Percentiles rank a stretch among this genome's conserved stretches.
Conservation (phyloP, 37 sponge, comb jelly and placozoan genomes). For the Oopsacas minuta region DNA sequence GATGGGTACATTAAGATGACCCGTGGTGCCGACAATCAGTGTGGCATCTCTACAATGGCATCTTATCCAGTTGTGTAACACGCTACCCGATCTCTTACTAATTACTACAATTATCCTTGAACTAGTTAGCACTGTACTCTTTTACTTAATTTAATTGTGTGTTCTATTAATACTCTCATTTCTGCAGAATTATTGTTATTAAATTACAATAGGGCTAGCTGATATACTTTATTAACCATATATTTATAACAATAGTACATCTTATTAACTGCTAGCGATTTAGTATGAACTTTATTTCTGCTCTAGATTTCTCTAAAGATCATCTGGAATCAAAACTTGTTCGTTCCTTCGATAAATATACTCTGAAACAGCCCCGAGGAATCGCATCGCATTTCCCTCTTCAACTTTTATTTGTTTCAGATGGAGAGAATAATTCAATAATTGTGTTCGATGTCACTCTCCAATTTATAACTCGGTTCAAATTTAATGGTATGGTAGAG, state of each 20-base stretch:
- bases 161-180: no score
- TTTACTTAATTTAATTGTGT: no score
- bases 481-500: neutral
- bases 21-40: constrained; percentile 39
- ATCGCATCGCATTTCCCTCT: neutral
- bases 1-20: constrained; percentile 47
- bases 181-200: no score
- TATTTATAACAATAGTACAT: no score
- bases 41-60: constrained; percentile 38
- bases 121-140: no score
- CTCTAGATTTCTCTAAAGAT: neutral
- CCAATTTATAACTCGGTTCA: neutral
- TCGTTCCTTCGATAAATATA: constrained; percentile 7
- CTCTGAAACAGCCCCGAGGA: neutral
- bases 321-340: neutral
- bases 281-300: neutral
- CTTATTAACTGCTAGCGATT: neutral
- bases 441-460: neutral
- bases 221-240: no score
- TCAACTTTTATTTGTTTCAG: neutral
- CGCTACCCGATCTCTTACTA: constrained; percentile 7
- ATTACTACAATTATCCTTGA: no score
- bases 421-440: neutral
- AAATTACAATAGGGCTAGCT: no score
- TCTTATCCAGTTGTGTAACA: constrained; percentile 30